Base-by-base conservation (phyloP, 2,113 vertebrate genomes). In the Egretta garzetta region DNA sequence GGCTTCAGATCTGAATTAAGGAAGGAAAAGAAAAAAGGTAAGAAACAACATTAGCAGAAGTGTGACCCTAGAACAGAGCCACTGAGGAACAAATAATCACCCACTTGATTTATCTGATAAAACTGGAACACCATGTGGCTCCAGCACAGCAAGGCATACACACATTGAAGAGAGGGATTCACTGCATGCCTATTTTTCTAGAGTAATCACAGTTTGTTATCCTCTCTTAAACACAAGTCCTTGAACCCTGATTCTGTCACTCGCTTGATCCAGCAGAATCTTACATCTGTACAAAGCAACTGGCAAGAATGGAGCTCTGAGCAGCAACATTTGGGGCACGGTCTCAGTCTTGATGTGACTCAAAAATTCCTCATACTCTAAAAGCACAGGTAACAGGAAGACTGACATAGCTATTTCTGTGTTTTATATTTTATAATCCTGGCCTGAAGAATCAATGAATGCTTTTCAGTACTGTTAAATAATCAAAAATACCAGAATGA, bases 1-100 rank as follows among this genome's bases (percentile, higher is more conserved):
- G 64, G 99, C 99, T 97, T 99, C 99, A 10, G 99, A 99, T 97
- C 99, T 99, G 97, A 68, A 74, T 80, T 45, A 50, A 70, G 49
- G 39, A 47, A 67, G 95, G 73, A 86, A 56, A 50, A 55, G n/a
- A 52, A 75, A 19, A 32, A 49, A 15, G 26, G 10, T 86, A 86
- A 93, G 79, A 96, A 91, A 88, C 24, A 68, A 74, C 50, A 41
- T 55, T 64, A 88, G 14, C 43, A 80, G 62, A 96, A 77, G 33
- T 26, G 30, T n/a, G 71, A 62, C 37, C 58, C 32, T 53, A 80
- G 45, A 92, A 93, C 70, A 90, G 45, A 89, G 63, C 3, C 30
- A 66, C 50, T 37, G 49, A 80, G n/a, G 84, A 87, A 84, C 33
- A 71, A 92, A 80, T 5, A 66, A 70, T 56, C 79, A 74, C 59